Evolutionary conservation across 1,140 invertebrate genomes (phyloP).

Genomic region (Oryctes rhinoceros): DNA sequence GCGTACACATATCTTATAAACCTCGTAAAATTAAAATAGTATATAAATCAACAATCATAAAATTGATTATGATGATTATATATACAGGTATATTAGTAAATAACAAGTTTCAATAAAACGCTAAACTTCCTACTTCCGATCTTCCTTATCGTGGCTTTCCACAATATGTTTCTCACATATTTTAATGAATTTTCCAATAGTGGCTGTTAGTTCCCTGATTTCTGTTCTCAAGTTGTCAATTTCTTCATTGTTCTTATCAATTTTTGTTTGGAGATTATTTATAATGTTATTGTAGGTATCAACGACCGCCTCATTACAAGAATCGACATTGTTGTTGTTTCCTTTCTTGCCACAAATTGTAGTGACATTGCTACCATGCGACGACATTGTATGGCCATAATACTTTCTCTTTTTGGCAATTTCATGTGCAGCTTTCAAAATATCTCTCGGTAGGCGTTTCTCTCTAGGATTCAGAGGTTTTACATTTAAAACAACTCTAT

Average conservation of each 20-base stretch:
- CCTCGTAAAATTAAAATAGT: background rate
- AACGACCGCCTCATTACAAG: constrained; percentile 63
- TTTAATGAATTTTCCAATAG: constrained; percentile 53
- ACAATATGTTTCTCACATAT: constrained; percentile 49
- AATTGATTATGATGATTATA: background rate
- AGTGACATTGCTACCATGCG: constrained; percentile 62
- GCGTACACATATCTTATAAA: background rate
- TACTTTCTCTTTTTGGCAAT: constrained; percentile 76
- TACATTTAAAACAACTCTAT: constrained; percentile 79
- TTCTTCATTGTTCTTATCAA: constrained; percentile 70
- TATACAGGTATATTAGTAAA: background rate
- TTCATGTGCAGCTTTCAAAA: constrained; percentile 77
- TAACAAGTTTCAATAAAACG: background rate
- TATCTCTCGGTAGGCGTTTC: constrained; percentile 77
- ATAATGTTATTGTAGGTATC: constrained; percentile 61
- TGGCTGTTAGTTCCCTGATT: constrained; percentile 68
- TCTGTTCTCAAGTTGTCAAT: constrained; percentile 69
- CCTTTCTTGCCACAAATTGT: constrained; percentile 69
- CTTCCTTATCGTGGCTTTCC: background rate
- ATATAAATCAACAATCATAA: constrained; percentile 1
- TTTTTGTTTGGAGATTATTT: constrained; percentile 67
- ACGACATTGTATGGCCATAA: constrained; percentile 72
- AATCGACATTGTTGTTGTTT: constrained; percentile 67
- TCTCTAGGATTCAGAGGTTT: constrained; percentile 82
- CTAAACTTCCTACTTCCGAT: background rate